phyloP scores from a whole-genome alignment of 92 coral and sea anemone genomes.

The Palythoa caribaeorum region DNA sequence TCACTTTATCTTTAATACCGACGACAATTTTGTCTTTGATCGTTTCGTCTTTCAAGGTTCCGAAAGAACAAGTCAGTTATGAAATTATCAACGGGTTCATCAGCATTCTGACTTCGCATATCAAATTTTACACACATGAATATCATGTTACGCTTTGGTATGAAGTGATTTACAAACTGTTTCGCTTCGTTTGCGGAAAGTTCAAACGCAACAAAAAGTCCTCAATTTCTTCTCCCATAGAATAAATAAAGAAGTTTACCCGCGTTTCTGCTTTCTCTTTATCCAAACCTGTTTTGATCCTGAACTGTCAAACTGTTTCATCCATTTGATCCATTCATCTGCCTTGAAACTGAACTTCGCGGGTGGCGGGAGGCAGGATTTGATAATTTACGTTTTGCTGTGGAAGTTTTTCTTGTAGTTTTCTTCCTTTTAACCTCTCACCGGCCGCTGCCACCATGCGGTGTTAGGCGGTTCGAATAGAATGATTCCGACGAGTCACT shows the following conservation, averaged over 20 bases:
- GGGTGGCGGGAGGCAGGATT: constrained; percentile 40
- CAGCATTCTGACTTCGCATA: background rate
- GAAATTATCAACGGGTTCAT: constrained; percentile 30
- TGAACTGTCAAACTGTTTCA: constrained; percentile 39
- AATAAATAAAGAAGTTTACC: constrained; percentile 66
- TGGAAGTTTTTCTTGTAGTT: background rate
- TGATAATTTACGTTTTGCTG: constrained; percentile 4
- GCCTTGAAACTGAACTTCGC: constrained; percentile 30
- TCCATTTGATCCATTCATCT: background rate
- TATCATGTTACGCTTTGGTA: constrained; percentile 51
- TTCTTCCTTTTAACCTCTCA: background rate
- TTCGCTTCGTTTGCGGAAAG: constrained; percentile 35
- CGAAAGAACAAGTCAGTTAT: background rate
- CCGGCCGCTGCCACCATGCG: background rate
- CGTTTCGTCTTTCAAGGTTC: background rate
- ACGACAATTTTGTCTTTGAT: background rate
- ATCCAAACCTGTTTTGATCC: constrained; percentile 65
- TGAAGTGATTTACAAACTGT: constrained; percentile 49
- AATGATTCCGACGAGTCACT: background rate
- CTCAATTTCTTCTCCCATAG: constrained; percentile 68
- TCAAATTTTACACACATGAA: constrained; percentile 6
- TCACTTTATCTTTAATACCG: too few relatives aligned
- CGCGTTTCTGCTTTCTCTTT: constrained; percentile 52
- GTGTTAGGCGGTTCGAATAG: background rate
- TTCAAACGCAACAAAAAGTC: constrained; percentile 25